Evolutionary conservation across 2,113 vertebrate species (phyloP), one percentile per base, ranked within the genome.

Genomic region (Bagarius yarrelli): DNA sequence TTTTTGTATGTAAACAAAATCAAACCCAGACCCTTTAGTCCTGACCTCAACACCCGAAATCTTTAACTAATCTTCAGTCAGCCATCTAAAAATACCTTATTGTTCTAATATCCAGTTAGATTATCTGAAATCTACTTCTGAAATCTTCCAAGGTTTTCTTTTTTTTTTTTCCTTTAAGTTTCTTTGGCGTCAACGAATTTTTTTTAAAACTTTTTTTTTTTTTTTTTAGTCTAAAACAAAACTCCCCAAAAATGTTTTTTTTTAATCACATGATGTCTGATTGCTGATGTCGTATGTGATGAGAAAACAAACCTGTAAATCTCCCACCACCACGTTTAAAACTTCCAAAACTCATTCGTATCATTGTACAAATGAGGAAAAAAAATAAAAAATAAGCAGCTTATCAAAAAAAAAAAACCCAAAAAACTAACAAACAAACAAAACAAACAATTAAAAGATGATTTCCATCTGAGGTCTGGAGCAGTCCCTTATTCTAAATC

Each of bases 151-250:
- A 75, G 14, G 11, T 44, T 14, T 11, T 30, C n/a, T 36, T 32
- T 19, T 56, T 76, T 81, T 83, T 82, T 82, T 88, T 79, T 86
- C 88, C 88, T 84, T 85, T 81, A 86, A 88, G 85, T 84, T 88
- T 93, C 92, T 94, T 94, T 94, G 93, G 92, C 90, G 90, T 93
- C 84, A 88, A 91, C 83, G 83, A 85, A 74, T 78, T 64, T 85
- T 61, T 30, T 85, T 61, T 30, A 23, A 6, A 47, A 9, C 44
- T 47, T 47, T 47, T 47, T n/a, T 27, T 9, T 27, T 13, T n/a
- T n/a, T 80, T 59, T 70, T 83, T 77, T 72, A 80, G 36, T 50
- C 34, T 61, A 27, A 55, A 59, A 34, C 47, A 84, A 79, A 5
- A 87, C 88, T 40, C 60, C 77, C 82, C 56, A 80, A 74, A 74